These are phyloP conservation scores for Pseudomyrmex sp. DNA, from an alignment of 1,140 invertebrate species.

Conservation along the genomic window DNA sequence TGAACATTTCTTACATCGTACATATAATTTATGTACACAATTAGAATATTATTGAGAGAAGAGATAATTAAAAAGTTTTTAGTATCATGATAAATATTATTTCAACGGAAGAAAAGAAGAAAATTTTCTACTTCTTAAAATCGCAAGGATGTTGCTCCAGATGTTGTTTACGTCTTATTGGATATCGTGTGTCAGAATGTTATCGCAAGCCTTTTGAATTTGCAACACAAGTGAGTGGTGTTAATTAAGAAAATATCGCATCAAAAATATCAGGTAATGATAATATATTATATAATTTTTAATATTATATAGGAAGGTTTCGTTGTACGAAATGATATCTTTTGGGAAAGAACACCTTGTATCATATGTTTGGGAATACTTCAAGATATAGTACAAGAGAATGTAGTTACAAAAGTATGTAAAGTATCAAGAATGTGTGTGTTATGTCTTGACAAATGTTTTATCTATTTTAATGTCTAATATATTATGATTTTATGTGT, in stretches of 20 bases:
- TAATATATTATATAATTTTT: not conserved
- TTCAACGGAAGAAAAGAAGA: slow-evolving; percentile 60
- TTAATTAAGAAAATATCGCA: slow-evolving; percentile 4
- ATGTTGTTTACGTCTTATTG: slow-evolving; percentile 86
- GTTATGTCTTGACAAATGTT: slow-evolving; percentile 12
- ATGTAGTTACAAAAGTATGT: slow-evolving; percentile 83
- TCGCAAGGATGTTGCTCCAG: slow-evolving; percentile 84
- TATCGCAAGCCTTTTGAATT: slow-evolving; percentile 82
- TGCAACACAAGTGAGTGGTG: slow-evolving; percentile 77
- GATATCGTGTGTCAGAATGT: slow-evolving; percentile 79
- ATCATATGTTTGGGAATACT: slow-evolving; percentile 88
- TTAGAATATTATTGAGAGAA: not conserved
- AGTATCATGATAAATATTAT: slow-evolving; percentile 51
- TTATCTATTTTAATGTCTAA: slow-evolving; percentile 10
- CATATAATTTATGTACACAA: not conserved
- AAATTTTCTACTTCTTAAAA: slow-evolving; percentile 81
- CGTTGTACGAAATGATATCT: slow-evolving; percentile 63
- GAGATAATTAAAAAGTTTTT: not conserved
- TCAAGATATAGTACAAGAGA: slow-evolving; percentile 83
- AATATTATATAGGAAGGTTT: slow-evolving; percentile 74
- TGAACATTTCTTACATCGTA: no score
- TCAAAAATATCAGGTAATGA: not conserved
- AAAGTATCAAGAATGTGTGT: slow-evolving; percentile 17
- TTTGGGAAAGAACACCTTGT: slow-evolving; percentile 84
- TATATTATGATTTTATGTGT: slow-evolving; percentile 1